Evolutionary conservation across 2,888 invertebrate species (phyloP).

Genomic region (Caenorhabditis auriculariae): DNA sequence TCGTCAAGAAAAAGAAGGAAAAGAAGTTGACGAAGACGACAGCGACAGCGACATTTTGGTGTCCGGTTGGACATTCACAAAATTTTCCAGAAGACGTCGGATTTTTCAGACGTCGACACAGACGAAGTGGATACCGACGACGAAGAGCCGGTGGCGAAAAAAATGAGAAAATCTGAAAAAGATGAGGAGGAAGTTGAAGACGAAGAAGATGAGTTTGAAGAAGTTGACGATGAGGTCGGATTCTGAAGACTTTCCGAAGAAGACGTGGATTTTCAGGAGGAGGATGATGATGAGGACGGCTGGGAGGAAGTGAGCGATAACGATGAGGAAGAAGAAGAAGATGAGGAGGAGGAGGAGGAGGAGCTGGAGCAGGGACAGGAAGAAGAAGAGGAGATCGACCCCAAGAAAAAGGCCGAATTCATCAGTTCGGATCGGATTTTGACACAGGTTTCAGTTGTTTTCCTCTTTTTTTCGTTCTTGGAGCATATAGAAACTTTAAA

Average conservation of each 20-base stretch:
- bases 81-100: not conserved
- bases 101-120: slow-evolving; percentile 30
- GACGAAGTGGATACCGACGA: slow-evolving; percentile 35
- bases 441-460: slow-evolving; percentile 15
- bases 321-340: slow-evolving; percentile 17
- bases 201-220: slow-evolving; percentile 33
- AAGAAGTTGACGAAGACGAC: slow-evolving; percentile 54
- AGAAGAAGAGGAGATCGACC: slow-evolving; percentile 23
- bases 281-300: slow-evolving; percentile 85
- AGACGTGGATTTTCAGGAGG: slow-evolving; percentile 15
- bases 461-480: not conserved
- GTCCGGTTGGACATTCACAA: slow-evolving; percentile 15
- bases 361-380: not conserved
- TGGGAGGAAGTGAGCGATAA: slow-evolving; percentile 73
- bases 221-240: slow-evolving; percentile 9
- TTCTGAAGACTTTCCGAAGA: not conserved
- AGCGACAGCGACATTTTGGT: slow-evolving; percentile 41
- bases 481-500: too few relatives aligned
- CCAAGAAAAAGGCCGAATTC: slow-evolving; percentile 27
- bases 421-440: slow-evolving; percentile 39
- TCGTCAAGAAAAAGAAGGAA: slow-evolving; percentile 30
- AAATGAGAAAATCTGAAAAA: slow-evolving; percentile 18
- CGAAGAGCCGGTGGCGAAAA: slow-evolving; percentile 18
- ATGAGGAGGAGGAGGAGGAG: slow-evolving; percentile 11
- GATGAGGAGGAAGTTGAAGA: slow-evolving; percentile 33